These are phyloP conservation scores for Stratiolaelaps scimitus DNA, from an alignment of 1,140 invertebrate genomes.

Conservation along the genomic window DNA sequence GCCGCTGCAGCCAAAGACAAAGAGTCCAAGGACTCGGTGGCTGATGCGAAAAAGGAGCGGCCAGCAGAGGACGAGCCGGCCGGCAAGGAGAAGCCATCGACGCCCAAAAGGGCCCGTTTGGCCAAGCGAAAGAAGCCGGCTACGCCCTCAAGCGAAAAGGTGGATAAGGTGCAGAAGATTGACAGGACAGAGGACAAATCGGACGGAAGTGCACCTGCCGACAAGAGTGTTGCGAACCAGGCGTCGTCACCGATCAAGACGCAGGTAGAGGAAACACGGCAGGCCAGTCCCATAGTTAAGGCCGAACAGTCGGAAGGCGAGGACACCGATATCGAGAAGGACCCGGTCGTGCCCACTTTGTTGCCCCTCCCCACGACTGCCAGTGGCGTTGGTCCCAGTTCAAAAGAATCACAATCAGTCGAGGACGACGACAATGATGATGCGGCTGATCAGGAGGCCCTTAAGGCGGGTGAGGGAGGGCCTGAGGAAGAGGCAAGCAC, in stretches of 20 bases:
- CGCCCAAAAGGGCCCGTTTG: constrained; percentile 7
- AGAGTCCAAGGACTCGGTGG: constrained; percentile 36
- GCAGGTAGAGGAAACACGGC: not conserved
- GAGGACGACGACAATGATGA: constrained; percentile 32
- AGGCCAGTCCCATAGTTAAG: not conserved
- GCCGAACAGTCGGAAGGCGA: constrained; percentile 25
- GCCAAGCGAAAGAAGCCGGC: constrained; percentile 5
- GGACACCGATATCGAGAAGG: constrained; percentile 25
- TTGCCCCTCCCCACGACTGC: not conserved
- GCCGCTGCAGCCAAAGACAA: constrained; percentile 32
- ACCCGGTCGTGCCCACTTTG: constrained; percentile 4
- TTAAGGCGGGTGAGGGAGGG: not conserved
- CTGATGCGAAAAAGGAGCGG: constrained; percentile 33
- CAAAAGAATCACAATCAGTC: constrained; percentile 32
- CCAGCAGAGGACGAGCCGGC: too few relatives aligned
- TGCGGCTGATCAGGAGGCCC: constrained; percentile 15
- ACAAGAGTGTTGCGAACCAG: too few relatives aligned
- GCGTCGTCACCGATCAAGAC: not conserved
- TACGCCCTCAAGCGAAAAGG: not conserved
- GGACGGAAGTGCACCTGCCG: too few relatives aligned
- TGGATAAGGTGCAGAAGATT: too few relatives aligned
- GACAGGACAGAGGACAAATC: too few relatives aligned
- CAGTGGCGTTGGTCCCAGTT: not conserved
- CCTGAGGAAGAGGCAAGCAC: constrained; percentile 32
- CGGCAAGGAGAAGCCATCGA: not conserved